Evolutionary conservation across 2,113 vertebrate species (phyloP).

Genomic region (Tragelaphus buxtoni): DNA sequence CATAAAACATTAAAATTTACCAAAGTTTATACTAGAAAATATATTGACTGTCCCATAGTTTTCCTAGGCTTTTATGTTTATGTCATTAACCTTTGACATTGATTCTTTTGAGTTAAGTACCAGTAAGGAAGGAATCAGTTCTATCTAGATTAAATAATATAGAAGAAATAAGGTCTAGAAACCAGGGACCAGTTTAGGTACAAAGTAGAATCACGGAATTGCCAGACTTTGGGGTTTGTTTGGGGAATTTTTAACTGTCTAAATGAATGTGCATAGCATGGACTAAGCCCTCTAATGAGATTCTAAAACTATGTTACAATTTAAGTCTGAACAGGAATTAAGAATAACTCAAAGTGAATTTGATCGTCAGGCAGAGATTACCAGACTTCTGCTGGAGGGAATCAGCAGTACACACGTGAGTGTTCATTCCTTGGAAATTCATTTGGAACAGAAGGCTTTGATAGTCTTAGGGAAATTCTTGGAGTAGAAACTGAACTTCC

Average conservation of each 20-base stretch:
- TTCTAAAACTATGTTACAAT: slow-evolving; percentile 58
- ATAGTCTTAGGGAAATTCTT: background rate
- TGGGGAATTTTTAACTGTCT: background rate
- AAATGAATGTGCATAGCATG: slow-evolving; percentile 3
- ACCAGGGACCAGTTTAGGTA: background rate
- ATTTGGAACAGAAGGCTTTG: slow-evolving; percentile 2
- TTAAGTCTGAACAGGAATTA: slow-evolving; percentile 96
- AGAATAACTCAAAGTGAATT: slow-evolving; percentile 98
- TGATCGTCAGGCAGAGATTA: slow-evolving; percentile 98
- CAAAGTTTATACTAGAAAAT: background rate
- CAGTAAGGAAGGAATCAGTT: slow-evolving; percentile 6
- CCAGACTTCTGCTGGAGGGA: slow-evolving; percentile 94
- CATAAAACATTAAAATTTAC: background rate
- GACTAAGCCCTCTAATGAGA: background rate
- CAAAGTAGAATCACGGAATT: slow-evolving; percentile 9
- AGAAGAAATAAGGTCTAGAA: background rate
- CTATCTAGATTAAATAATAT: background rate
- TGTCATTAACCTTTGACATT: background rate
- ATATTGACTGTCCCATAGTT: background rate
- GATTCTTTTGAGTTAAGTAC: slow-evolving; percentile 1
- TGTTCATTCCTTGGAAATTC: slow-evolving; percentile 31
- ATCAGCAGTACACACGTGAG: slow-evolving; percentile 97
- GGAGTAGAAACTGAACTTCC: background rate
- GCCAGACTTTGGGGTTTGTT: background rate
- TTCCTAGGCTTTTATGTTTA: background rate